Evolutionary conservation across 2,113 vertebrate species (phyloP).

Genomic region (Scomber colias): DNA sequence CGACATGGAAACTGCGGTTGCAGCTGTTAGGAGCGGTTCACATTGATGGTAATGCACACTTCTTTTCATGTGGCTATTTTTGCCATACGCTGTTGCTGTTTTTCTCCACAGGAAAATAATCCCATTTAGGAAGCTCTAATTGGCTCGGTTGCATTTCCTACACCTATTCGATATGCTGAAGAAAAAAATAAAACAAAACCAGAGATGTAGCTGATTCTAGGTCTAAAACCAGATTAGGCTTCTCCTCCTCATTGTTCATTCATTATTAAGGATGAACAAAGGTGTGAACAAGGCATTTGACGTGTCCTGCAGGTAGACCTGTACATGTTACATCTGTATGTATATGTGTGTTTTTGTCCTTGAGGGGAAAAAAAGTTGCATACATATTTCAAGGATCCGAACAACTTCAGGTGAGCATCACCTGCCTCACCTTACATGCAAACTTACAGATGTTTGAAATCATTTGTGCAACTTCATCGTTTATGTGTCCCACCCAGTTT

Average conservation of each 20-base stretch:
- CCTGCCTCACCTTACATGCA: not conserved
- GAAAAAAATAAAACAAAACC: too few species aligned
- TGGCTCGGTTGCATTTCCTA: not conserved
- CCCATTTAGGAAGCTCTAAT: not conserved
- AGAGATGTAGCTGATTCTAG: too few species aligned
- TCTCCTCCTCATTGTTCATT: conserved; percentile 13
- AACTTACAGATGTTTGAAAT: conserved; percentile 29
- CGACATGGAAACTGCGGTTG: not conserved
- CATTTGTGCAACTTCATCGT: not conserved
- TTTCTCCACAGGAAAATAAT: not conserved
- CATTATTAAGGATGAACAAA: conserved; percentile 17
- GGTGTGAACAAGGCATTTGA: conserved; percentile 37
- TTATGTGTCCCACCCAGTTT: conserved; percentile 10
- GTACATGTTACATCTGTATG: conserved; percentile 27
- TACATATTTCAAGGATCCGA: conserved; percentile 23
- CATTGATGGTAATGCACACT: not conserved
- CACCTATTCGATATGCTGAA: too few species aligned
- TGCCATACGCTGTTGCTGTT: not conserved
- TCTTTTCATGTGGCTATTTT: not conserved
- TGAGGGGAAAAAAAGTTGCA: not conserved
- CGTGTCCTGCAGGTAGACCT: conserved; percentile 12
- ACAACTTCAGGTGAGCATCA: not conserved
- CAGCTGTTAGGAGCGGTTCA: not conserved
- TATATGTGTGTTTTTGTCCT: conserved; percentile 22
- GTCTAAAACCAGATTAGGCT: not conserved